Evolutionary conservation across 2,888 invertebrate genomes (phyloP), one percentile per base, ranked within the genome.

Genomic region (Sesia bembeciformis): DNA sequence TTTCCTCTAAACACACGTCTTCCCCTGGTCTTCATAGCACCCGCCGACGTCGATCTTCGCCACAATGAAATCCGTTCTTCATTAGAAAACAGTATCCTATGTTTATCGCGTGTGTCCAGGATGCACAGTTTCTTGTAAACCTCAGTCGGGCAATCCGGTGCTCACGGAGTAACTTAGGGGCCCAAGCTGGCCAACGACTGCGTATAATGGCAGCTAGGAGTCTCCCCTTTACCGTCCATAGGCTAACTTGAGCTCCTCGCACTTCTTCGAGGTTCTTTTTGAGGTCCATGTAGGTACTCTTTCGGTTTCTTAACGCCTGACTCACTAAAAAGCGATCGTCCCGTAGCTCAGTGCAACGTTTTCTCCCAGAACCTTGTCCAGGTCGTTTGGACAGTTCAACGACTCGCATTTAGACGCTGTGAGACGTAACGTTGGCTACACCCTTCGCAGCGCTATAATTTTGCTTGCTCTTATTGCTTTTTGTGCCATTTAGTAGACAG

Each of bases 1-100:
- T 56, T 52, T 58, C 55, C 55, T 54, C 53, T 41, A 54, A 58
- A 56, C 39, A 56, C 43, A 49, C 56, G 8, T 54, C 49, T 39
- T 55, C 51, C n/a, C 50, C 23, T 55, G 23, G 53, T 43, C 55
- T 53, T 46, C 46, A 53, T 40, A 56, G 42, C 53, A 51, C 51
- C 42, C 46, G 51, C 53, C 53, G 43, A 39, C 51, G 23, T 8
- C 51, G 42, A 39, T 40, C 40, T 40, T 52, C 39, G 41, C 43
- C 42, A 39, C 41, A 42, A 23, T 23, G 2, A 23, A 41, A 55
- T 55, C 40, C 53, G 49, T n/a, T 52, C 56, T 49, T 43, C 56
- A 51, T 56, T 46, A 39, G 40, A 56, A 7, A 53, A 43, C 39
- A 56, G 40, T 56, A 56, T 40, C 6, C 49, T 55, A 39, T 23